Conservation (phyloP, 2,797 vertebrate species). For the Diglossa cyanea region DNA sequence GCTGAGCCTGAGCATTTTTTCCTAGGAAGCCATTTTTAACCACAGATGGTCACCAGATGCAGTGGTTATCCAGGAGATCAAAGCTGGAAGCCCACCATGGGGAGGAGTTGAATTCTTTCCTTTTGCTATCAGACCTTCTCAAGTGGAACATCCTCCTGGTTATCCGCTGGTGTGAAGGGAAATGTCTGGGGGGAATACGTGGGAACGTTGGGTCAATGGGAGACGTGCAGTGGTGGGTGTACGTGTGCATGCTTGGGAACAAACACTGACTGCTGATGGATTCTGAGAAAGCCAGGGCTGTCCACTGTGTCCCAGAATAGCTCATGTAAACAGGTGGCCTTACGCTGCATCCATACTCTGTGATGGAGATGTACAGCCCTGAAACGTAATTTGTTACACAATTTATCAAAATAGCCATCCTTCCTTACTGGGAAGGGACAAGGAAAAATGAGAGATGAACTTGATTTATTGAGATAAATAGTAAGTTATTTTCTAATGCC, state of each 20-base stretch:
- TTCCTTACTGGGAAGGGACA: not conserved
- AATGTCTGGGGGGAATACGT: not conserved
- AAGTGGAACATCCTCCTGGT: not conserved
- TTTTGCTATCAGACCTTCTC: not conserved
- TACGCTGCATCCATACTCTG: not conserved
- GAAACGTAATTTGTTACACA: not conserved
- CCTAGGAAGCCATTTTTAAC: slow-evolving; percentile 3
- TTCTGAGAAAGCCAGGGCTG: slow-evolving; percentile 49
- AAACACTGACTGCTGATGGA: slow-evolving; percentile 2
- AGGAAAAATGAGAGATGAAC: not conserved
- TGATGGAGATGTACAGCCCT: not conserved
- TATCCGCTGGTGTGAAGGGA: not conserved
- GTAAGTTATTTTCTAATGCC: slow-evolving; percentile 9
- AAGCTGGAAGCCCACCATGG: not conserved
- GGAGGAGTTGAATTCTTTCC: slow-evolving; percentile 8
- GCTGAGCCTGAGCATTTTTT: not conserved
- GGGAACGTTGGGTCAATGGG: not conserved
- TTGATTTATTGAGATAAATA: not conserved
- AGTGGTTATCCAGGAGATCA: not conserved
- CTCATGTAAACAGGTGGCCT: slow-evolving; percentile 38
- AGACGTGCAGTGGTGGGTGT: not conserved
- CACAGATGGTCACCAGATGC: not conserved
- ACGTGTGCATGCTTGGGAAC: not conserved
- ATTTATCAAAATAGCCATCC: not conserved
- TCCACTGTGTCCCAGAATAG: slow-evolving; percentile 5